Evolutionary conservation across 2,797 vertebrate genomes (phyloP).

Genomic region (Ctenopoma kingsleyae): DNA sequence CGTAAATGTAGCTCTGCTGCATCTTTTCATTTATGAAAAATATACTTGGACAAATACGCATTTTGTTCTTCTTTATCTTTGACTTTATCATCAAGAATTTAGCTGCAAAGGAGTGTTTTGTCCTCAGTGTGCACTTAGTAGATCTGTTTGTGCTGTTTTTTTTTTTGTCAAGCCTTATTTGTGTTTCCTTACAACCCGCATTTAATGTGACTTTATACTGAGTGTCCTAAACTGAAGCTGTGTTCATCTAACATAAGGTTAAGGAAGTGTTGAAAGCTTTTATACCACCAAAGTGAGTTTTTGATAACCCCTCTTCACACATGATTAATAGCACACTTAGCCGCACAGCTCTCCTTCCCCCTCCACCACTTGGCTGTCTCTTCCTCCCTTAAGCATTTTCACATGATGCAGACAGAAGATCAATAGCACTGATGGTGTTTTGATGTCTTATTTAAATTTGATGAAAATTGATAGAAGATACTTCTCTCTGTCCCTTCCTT

Average conservation of each 20-base stretch:
- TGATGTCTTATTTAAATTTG: conserved; percentile 13
- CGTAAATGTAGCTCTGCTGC: neutral
- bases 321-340: conserved; percentile 28
- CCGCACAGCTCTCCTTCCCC: neutral
- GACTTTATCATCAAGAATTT: no score
- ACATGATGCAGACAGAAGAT: conserved; percentile 16
- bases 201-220: neutral
- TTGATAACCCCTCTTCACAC: neutral
- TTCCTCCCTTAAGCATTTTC: conserved; percentile 9
- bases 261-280: neutral
- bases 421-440: conserved; percentile 31
- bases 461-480: neutral
- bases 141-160: no score
- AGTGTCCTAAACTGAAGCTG: no score
- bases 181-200: no score
- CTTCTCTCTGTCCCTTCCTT: no score
- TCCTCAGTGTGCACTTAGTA: no score
- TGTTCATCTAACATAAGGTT: neutral
- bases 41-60: no score
- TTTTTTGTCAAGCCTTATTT: no score
- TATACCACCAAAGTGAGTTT: neutral
- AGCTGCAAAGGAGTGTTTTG: no score
- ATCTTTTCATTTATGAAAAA: no score
- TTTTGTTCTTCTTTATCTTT: no score
- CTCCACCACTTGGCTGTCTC: neutral